Evolutionary conservation across 1,140 invertebrate genomes (phyloP).

Genomic region (Subanguina moxae): DNA sequence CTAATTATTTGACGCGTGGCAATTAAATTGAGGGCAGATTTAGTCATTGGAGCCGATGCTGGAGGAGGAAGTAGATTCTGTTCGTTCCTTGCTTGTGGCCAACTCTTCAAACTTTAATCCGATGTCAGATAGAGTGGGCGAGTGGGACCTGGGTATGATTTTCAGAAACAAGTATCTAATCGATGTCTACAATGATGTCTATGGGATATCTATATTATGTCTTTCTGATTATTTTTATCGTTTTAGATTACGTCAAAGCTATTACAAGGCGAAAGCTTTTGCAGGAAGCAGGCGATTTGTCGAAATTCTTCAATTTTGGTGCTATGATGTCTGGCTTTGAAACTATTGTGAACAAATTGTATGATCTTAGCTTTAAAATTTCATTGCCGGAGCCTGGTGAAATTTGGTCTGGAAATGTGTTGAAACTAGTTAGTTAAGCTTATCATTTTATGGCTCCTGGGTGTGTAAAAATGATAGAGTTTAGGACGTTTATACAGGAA

Average conservation of each 20-base stretch:
- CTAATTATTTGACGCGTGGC: too few species aligned
- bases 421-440: slow-evolving; percentile 55
- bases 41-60: slow-evolving; percentile 1
- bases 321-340: slow-evolving; percentile 31
- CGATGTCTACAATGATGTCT: too few species aligned
- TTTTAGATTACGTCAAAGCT: slow-evolving; percentile 23
- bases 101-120: slow-evolving; percentile 8
- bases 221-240: too few species aligned
- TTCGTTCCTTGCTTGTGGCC: slow-evolving; percentile 9
- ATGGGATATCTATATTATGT: too few species aligned
- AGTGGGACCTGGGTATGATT: slow-evolving; percentile 43
- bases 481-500: too few species aligned
- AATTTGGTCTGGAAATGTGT: slow-evolving; percentile 46
- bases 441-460: too few species aligned
- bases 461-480: too few species aligned
- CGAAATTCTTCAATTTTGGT: slow-evolving; percentile 26
- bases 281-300: slow-evolving; percentile 11
- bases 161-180: too few species aligned
- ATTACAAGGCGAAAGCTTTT: slow-evolving; percentile 19
- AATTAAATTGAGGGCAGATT: too few species aligned
- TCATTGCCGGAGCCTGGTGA: slow-evolving; percentile 34
- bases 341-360: slow-evolving; percentile 19
- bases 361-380: slow-evolving; percentile 49
- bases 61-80: slow-evolving; percentile 20
- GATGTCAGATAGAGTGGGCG: slow-evolving; percentile 1